Evolutionary conservation across 2,888 invertebrate species (phyloP).

Genomic region (Cataglyphis rosenhaueri): DNA sequence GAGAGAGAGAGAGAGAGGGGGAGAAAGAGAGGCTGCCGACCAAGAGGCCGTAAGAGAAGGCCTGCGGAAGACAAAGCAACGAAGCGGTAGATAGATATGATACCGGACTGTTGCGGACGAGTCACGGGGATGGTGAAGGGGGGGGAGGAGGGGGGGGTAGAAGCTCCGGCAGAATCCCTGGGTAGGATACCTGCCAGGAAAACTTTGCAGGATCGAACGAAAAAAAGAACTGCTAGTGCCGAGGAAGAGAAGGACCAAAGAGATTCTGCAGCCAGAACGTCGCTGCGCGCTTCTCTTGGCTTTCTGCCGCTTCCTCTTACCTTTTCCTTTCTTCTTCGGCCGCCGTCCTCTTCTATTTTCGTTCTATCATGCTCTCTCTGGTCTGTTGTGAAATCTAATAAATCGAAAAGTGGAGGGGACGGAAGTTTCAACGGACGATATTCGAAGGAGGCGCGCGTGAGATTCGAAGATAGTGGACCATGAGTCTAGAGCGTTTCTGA

Average conservation of each 20-base stretch:
- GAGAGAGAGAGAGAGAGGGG: too few species aligned
- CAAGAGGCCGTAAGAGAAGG: slow-evolving; percentile 65
- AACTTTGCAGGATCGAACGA: slow-evolving; percentile 66
- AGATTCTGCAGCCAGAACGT: slow-evolving; percentile 62
- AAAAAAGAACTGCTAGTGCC: slow-evolving; percentile 53
- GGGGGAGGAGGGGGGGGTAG: not conserved
- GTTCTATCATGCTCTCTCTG: slow-evolving; percentile 17
- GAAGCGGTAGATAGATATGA: slow-evolving; percentile 54
- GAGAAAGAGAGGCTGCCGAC: not conserved
- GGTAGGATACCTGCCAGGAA: slow-evolving; percentile 64
- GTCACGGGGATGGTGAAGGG: not conserved
- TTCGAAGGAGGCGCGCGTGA: slow-evolving; percentile 47
- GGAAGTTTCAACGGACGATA: slow-evolving; percentile 67
- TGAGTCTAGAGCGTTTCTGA: slow-evolving; percentile 61
- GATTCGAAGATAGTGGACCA: slow-evolving; percentile 52
- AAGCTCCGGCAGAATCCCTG: slow-evolving; percentile 44
- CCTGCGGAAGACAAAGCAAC: slow-evolving; percentile 57
- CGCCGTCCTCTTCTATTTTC: slow-evolving; percentile 22
- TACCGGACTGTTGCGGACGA: slow-evolving; percentile 64
- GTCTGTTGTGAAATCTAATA: slow-evolving; percentile 63
- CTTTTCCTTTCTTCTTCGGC: slow-evolving; percentile 25
- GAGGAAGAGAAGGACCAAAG: slow-evolving; percentile 57
- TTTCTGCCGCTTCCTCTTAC: slow-evolving; percentile 29
- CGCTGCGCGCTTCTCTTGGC: slow-evolving; percentile 46
- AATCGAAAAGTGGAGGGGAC: slow-evolving; percentile 58